Evolutionary conservation across 2,888 invertebrate genomes (phyloP).

Genomic region (Hydrotaea diabolus): DNA sequence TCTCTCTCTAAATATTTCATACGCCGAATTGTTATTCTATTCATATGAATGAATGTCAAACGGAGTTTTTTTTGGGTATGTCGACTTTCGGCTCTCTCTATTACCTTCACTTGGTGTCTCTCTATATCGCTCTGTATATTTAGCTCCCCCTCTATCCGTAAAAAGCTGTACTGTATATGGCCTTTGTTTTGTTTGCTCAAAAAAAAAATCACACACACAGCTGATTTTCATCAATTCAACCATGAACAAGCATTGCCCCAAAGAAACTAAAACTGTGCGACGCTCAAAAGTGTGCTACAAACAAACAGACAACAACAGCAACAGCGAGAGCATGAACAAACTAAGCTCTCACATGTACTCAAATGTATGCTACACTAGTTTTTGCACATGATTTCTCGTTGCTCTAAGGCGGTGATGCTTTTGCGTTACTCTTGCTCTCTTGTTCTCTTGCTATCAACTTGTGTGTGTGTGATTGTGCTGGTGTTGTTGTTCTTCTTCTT

Average conservation of each 20-base stretch:
- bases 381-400: conserved; percentile 26
- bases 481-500: background rate
- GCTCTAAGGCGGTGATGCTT: background rate
- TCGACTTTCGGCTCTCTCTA: too few relatives aligned
- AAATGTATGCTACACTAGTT: background rate
- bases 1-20: background rate
- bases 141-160: background rate
- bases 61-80: too few relatives aligned
- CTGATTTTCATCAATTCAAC: conserved; percentile 34
- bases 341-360: conserved; percentile 1
- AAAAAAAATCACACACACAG: conserved; percentile 56
- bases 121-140: background rate
- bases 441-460: too few relatives aligned
- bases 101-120: background rate
- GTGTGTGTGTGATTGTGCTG: background rate
- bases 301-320: too few relatives aligned
- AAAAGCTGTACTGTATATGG: conserved; percentile 16
- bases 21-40: background rate
- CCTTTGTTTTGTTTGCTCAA: conserved; percentile 19
- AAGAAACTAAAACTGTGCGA: background rate
- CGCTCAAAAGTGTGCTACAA: conserved; percentile 44
- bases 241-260: too few relatives aligned
- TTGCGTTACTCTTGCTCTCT: background rate
- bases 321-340: too few relatives aligned
- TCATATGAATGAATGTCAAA: conserved; percentile 9